Percentiles rank a stretch among this genome's conserved stretches.
These are phyloP conservation scores for Tribolium freemani DNA, from an alignment of 2,888 invertebrate genomes.

Conservation along the genomic window DNA sequence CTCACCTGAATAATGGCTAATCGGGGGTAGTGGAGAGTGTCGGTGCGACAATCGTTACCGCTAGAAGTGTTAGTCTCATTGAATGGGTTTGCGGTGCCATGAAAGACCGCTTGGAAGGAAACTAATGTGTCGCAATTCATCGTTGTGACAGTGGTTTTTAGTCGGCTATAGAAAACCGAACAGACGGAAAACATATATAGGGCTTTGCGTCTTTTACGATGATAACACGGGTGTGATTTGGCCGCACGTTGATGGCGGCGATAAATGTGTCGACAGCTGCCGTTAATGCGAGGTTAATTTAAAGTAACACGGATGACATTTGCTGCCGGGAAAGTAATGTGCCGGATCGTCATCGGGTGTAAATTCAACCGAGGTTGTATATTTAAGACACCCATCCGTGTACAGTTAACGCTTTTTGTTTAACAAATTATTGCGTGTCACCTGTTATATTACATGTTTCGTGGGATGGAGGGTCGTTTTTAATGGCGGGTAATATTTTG, in stretches of 20 bases:
- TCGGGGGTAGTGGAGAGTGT: constrained; percentile 53
- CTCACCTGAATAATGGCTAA: constrained; percentile 50
- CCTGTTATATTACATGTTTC: constrained; percentile 40
- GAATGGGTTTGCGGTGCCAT: constrained; percentile 45
- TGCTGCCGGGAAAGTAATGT: constrained; percentile 32
- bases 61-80: constrained; percentile 25
- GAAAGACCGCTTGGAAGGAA: constrained; percentile 52
- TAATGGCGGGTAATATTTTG: constrained; percentile 31
- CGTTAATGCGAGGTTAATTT: constrained; percentile 49
- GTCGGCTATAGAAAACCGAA: constrained; percentile 56
- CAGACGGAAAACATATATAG: constrained; percentile 53
- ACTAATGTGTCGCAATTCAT: constrained; percentile 59
- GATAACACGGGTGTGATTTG: constrained; percentile 47
- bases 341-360: constrained; percentile 35
- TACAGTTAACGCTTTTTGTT: constrained; percentile 30
- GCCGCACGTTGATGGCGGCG: constrained; percentile 30
- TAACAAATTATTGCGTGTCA: constrained; percentile 41
- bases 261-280: constrained; percentile 49
- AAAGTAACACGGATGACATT: constrained; percentile 45
- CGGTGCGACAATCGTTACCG: constrained; percentile 42
- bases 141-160: constrained; percentile 59
- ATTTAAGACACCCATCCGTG: constrained; percentile 39
- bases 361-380: constrained; percentile 25
- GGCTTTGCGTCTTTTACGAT: constrained; percentile 37
- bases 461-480: constrained; percentile 37